Conservation (phyloP, 1,140 invertebrate species). For the Conus ventricosus region DNA sequence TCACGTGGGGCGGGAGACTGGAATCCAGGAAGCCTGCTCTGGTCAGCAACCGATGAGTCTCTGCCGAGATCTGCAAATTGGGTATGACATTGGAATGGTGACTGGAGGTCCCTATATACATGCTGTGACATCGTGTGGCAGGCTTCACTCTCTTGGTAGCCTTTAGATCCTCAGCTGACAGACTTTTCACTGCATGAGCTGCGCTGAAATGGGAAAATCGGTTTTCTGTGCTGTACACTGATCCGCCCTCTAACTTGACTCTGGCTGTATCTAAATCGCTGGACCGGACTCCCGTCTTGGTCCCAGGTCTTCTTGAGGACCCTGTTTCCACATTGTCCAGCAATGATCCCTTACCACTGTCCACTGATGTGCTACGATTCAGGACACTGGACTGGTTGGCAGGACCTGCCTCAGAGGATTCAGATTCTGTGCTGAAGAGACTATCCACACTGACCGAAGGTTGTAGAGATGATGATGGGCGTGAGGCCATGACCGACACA, state of each 20-base stretch:
- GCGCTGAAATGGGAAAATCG: too few relatives aligned
- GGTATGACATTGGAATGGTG: constrained; percentile 62
- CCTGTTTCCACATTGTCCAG: constrained; percentile 45
- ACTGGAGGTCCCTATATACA: constrained; percentile 45
- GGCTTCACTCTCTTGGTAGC: constrained; percentile 1
- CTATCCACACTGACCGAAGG: constrained; percentile 63
- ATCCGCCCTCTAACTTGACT: not conserved
- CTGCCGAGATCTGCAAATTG: constrained; percentile 64
- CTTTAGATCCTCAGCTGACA: constrained; percentile 51
- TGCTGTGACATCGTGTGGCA: constrained; percentile 56
- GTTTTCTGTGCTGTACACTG: not conserved
- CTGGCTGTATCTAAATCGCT: not conserved
- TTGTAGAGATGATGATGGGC: constrained; percentile 23
- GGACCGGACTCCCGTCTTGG: not conserved
- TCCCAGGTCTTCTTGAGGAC: not conserved
- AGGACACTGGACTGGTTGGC: constrained; percentile 28
- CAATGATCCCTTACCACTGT: constrained; percentile 64
- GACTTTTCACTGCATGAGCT: not conserved
- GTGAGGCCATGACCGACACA: constrained; percentile 4
- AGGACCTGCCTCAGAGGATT: constrained; percentile 32
- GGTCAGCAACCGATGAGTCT: constrained; percentile 66
- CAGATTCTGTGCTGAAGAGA: constrained; percentile 52
- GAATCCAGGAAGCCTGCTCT: constrained; percentile 62
- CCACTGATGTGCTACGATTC: constrained; percentile 54
- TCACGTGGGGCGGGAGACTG: not conserved